Evolutionary conservation across 2,888 invertebrate genomes (phyloP).

Genomic region (Hirtodrosophila alboralis): DNA sequence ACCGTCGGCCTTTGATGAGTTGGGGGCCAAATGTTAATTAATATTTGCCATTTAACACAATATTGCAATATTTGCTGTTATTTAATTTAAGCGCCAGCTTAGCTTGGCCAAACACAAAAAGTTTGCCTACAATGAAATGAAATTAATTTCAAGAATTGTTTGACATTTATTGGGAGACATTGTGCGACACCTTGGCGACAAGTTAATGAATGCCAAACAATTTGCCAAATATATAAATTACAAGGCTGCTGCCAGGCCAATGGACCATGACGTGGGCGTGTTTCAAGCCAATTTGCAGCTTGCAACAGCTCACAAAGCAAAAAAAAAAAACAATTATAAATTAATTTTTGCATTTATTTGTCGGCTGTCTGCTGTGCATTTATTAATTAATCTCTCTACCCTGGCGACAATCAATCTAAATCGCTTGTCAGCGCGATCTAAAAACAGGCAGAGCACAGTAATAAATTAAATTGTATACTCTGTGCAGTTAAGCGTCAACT

Average conservation of each 20-base stretch:
- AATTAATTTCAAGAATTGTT: conserved; percentile 66
- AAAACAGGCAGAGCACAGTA: conserved; percentile 40
- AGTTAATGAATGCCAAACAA: conserved; percentile 50
- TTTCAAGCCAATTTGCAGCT: conserved; percentile 35
- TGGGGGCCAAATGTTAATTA: conserved; percentile 55
- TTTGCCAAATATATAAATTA: conserved; percentile 39
- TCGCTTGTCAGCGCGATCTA: conserved; percentile 64
- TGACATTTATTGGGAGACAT: conserved; percentile 52
- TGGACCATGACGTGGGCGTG: conserved; percentile 20
- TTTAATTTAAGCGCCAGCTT: conserved; percentile 55
- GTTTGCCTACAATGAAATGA: conserved; percentile 39
- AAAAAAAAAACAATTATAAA: conserved; percentile 51
- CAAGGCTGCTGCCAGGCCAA: conserved; percentile 10
- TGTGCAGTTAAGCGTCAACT: conserved; percentile 44
- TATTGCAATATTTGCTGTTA: conserved; percentile 57
- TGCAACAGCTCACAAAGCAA: conserved; percentile 18
- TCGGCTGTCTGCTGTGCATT: conserved; percentile 39
- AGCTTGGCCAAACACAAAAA: conserved; percentile 17
- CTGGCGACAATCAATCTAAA: conserved; percentile 70
- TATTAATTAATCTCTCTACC: conserved; percentile 55
- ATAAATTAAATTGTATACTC: conserved; percentile 71
- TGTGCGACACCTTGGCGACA: conserved; percentile 52
- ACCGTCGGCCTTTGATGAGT: conserved; percentile 43
- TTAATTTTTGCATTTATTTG: conserved; percentile 48
- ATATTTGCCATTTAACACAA: conserved; percentile 45